Conservation (phyloP, 2,797 vertebrate genomes). For the Amphiprion clarkii region DNA sequence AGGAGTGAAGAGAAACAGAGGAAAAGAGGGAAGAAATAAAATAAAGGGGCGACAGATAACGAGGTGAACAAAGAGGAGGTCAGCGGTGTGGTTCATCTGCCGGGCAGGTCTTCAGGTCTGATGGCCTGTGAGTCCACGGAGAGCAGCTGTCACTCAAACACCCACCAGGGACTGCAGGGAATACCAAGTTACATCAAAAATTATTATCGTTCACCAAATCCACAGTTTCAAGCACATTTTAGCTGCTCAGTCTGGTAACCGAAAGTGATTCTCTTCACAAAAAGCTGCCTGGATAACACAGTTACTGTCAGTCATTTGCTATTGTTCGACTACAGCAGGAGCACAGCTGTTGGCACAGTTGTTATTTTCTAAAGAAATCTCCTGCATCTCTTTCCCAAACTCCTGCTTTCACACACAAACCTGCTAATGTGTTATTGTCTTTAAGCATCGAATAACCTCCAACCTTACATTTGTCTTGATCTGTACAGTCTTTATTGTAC, state of each 20-base stretch:
- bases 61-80: slow-evolving; percentile 19
- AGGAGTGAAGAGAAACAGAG: slow-evolving; percentile 6
- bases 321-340: background rate
- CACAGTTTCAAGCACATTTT: background rate
- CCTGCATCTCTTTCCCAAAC: too few species aligned
- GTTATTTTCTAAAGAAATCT: too few species aligned
- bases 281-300: background rate
- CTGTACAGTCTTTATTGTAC: too few species aligned
- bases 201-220: background rate
- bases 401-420: too few species aligned
- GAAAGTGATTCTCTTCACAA: background rate
- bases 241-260: background rate
- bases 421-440: too few species aligned
- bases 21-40: slow-evolving; percentile 3
- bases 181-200: slow-evolving; percentile 23
- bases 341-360: too few species aligned
- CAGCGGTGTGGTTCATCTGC: slow-evolving; percentile 42
- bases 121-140: background rate
- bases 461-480: too few species aligned
- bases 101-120: slow-evolving; percentile 38
- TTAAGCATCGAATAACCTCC: too few species aligned
- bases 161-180: slow-evolving; percentile 16
- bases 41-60: slow-evolving; percentile 1
- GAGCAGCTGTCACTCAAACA: slow-evolving; percentile 48
- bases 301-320: background rate